phyloP scores from a whole-genome alignment of 2,113 vertebrate species.

The Rhinolophus ferrumequinum region DNA sequence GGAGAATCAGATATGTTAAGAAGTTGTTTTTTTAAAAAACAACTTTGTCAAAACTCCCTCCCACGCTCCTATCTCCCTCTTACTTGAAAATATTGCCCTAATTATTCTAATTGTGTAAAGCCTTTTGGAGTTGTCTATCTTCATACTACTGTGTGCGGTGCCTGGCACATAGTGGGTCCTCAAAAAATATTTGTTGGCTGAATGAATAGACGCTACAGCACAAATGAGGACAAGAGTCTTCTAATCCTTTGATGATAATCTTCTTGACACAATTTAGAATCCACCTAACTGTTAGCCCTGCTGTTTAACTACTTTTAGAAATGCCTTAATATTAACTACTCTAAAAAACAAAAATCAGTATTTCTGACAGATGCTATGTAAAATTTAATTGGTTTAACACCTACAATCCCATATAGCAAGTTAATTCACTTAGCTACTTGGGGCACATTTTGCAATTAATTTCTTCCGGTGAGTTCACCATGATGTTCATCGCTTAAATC shows the following conservation, averaged over 20 bases:
- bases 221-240: background rate
- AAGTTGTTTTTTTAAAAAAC: background rate
- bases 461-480: slow-evolving; percentile 33
- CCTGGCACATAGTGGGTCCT: background rate
- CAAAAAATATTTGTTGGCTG: background rate
- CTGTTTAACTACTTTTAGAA: slow-evolving; percentile 48
- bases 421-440: slow-evolving; percentile 67
- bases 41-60: background rate
- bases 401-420: slow-evolving; percentile 53
- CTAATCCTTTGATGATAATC: background rate
- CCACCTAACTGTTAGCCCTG: background rate
- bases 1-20: background rate
- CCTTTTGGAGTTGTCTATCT: background rate
- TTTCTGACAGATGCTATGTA: slow-evolving; percentile 58
- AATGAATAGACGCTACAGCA: rapidly evolving
- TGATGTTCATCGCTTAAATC: background rate
- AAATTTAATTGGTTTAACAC: slow-evolving; percentile 71
- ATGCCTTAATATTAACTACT: slow-evolving; percentile 59
- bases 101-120: background rate
- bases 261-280: background rate
- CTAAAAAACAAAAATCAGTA: slow-evolving; percentile 65
- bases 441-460: slow-evolving; percentile 69
- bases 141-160: background rate
- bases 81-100: background rate
- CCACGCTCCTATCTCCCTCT: background rate